Evolutionary conservation across 2,888 invertebrate species (phyloP).

Genomic region (Eumacrocentrus americanus): DNA sequence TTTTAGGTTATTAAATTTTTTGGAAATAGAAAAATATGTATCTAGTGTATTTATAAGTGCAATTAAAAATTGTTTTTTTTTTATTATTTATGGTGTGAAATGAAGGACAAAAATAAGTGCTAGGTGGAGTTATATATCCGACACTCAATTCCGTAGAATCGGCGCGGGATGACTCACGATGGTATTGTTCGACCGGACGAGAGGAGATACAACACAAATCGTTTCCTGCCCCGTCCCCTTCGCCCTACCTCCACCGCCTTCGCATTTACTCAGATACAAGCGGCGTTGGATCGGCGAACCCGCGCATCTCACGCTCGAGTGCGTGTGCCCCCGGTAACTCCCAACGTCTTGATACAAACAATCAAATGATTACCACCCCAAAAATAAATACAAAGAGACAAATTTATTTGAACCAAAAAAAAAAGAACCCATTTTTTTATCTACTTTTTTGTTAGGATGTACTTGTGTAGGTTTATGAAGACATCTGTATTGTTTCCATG

Average conservation of each 20-base stretch:
- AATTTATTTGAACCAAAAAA: neutral
- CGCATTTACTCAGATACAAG: constrained; percentile 34
- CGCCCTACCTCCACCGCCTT: constrained; percentile 42
- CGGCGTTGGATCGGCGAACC: constrained; percentile 30
- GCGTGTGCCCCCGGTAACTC: constrained; percentile 33
- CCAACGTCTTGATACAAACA: constrained; percentile 11
- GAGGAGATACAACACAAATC: constrained; percentile 49
- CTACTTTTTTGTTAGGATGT: neutral
- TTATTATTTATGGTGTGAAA: neutral
- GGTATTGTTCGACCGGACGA: constrained; percentile 53
- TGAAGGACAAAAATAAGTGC: neutral
- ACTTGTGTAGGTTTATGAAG: neutral
- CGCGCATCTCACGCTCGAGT: constrained; percentile 50
- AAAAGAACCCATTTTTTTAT: neutral
- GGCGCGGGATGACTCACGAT: constrained; percentile 51
- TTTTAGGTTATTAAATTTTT: no score
- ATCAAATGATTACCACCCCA: neutral
- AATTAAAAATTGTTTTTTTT: no score
- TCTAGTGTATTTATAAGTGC: no score
- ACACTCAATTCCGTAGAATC: constrained; percentile 45
- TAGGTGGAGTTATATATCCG: constrained; percentile 37
- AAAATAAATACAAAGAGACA: neutral
- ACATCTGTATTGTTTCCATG: neutral
- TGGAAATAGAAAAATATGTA: no score
- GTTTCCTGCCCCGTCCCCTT: constrained; percentile 46